Base-by-base conservation (phyloP, 2,888 invertebrate genomes). In the Cephus nigrinus region DNA sequence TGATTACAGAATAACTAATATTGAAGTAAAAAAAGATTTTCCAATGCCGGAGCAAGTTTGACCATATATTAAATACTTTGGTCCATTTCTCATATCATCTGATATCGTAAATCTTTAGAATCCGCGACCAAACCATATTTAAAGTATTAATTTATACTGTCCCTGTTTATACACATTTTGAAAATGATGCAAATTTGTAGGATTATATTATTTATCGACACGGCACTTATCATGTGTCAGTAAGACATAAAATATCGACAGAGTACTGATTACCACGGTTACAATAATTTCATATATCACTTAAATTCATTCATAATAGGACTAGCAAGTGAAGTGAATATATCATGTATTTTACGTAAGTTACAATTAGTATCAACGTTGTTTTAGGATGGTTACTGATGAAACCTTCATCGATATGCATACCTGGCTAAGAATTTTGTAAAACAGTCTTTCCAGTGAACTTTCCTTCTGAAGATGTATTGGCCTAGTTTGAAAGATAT, bases 21-120 rank as follows among this genome's bases (percentile, higher is more conserved):
- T 75, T 55, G 78, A 81, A 77, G 80, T 82, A 80, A 69, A 75
- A 32, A 76, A 80, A 75, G 80, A 80, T 55, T 55, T 55, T 9
- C 9, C 55, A 55, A 2, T 0, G 23, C 23, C 9, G 55, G 55
- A 55, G 23, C 55, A 55, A 23, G 55, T 55, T 55, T 55, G 55
- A 55, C 1, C 0, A 55, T 23, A 15, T 9, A 5, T 55, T 23
- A 55, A 55, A 9, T 23, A 23, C 5, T 23, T 3, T 0, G 23
- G 23, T 55, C 5, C 55, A 55, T 55, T 23, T 55, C 9, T 23
- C 23, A 55, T 1, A 23, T 55, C 55, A 55, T 55, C 55, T 55
- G 23, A 55, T 5, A 15, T 55, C 23, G 9, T 23, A 55, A 23
- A 23, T 23, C 55, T 55, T 55, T 55, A 23, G 55, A 23, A 55